These are phyloP conservation scores for Sandelia bainsii DNA, from an alignment of 2,797 vertebrate species.

Conservation along the genomic window DNA sequence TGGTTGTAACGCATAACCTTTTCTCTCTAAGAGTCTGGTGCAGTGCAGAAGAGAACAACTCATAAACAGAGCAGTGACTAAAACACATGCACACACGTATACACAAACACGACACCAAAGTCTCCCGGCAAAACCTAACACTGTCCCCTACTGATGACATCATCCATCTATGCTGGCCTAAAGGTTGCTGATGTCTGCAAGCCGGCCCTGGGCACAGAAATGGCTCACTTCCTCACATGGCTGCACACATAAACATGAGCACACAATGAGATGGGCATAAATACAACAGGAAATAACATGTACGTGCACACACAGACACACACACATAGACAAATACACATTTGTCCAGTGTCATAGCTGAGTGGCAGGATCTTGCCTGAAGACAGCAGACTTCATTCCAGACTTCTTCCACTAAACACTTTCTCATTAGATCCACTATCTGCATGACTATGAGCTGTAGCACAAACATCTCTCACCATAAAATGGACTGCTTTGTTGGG, in stretches of 20 bases:
- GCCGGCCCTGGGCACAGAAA: conserved; percentile 61
- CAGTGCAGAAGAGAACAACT: conserved; percentile 33
- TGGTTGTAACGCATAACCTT: conserved; percentile 48
- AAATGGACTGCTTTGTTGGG: not conserved
- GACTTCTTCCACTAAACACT: conserved; percentile 42
- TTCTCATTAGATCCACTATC: conserved; percentile 66
- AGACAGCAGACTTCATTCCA: conserved; percentile 63
- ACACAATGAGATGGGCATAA: not conserved
- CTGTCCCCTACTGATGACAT: conserved; percentile 71
- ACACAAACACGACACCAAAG: conserved; percentile 25
- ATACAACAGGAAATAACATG: conserved; percentile 16
- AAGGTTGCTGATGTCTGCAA: conserved; percentile 68
- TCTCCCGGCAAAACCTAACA: conserved; percentile 50
- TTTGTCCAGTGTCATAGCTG: conserved; percentile 43
- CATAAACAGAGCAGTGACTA: conserved; percentile 49
- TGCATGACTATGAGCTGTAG: conserved; percentile 37
- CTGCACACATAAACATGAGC: conserved; percentile 19
- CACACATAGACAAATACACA: conserved; percentile 33
- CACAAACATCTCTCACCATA: conserved; percentile 22
- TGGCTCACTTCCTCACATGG: conserved; percentile 51
- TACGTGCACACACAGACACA: not conserved
- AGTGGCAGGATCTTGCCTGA: conserved; percentile 74
- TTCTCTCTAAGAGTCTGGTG: conserved; percentile 41
- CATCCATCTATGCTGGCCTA: conserved; percentile 54
- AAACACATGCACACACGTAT: conserved; percentile 23